Percentiles rank a stretch among this genome's conserved stretches.
Conservation (phyloP, 2,888 invertebrate genomes). For the Ornithoptera priamus region DNA sequence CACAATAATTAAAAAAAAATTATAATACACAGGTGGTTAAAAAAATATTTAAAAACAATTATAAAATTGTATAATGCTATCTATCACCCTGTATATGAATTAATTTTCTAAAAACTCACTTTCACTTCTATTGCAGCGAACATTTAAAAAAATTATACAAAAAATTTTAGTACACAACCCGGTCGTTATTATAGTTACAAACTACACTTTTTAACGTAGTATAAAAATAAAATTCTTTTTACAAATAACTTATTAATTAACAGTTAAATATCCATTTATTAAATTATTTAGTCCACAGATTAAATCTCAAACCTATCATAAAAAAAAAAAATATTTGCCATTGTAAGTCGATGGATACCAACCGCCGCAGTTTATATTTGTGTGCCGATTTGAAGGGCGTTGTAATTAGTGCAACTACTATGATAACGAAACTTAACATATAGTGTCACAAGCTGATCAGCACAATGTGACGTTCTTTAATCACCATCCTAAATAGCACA, state of each 20-base stretch:
- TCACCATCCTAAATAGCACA: too few species aligned
- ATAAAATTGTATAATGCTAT: conserved; percentile 41
- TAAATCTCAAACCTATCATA: background rate
- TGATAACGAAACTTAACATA: too few species aligned
- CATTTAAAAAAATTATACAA: background rate
- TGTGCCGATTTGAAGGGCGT: too few species aligned
- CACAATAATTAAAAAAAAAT: background rate
- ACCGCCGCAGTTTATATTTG: too few species aligned
- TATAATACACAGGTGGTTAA: background rate
- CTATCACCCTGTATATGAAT: conserved; percentile 64
- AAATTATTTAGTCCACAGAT: background rate
- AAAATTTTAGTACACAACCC: conserved; percentile 28
- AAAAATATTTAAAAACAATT: background rate
- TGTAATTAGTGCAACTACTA: too few species aligned
- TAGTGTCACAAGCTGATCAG: too few species aligned
- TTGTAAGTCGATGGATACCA: too few species aligned
- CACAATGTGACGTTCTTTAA: too few species aligned
- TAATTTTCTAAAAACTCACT: conserved; percentile 5
- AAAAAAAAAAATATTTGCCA: too few species aligned
- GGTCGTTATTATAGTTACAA: conserved; percentile 30
- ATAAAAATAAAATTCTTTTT: conserved; percentile 34
- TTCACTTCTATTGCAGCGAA: background rate
- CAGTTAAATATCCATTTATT: conserved; percentile 19
- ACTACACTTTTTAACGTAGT: conserved; percentile 31
- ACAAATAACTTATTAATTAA: conserved; percentile 24